Evolutionary conservation across 2,888 invertebrate genomes (phyloP).

Genomic region (Leptura quadrifasciata): DNA sequence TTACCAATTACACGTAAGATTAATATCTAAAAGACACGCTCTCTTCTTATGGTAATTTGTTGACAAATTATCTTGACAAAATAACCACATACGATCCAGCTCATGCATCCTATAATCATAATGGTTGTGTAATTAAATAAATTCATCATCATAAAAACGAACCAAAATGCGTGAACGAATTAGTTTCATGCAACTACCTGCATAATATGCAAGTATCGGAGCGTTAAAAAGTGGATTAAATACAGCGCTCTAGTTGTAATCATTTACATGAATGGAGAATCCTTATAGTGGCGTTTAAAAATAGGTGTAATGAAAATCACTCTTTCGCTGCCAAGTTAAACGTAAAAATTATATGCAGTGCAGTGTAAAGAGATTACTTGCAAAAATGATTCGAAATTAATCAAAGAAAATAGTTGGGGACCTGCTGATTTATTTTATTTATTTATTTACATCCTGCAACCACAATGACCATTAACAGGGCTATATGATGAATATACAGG

Average conservation of each 20-base stretch:
- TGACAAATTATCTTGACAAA: neutral
- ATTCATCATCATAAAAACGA: neutral
- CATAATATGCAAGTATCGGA: slow-evolving; percentile 21
- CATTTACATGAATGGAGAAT: slow-evolving; percentile 20
- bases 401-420: no score
- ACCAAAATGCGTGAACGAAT: slow-evolving; percentile 7
- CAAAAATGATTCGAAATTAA: neutral
- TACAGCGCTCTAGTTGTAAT: slow-evolving; percentile 18
- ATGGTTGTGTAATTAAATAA: neutral
- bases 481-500: no score
- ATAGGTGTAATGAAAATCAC: slow-evolving; percentile 1
- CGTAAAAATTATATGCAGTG: neutral
- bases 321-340: neutral
- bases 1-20: neutral
- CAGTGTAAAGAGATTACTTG: neutral
- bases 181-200: slow-evolving; percentile 18
- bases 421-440: no score
- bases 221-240: slow-evolving; percentile 20
- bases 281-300: slow-evolving; percentile 16
- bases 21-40: neutral
- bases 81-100: neutral
- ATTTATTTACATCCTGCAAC: no score
- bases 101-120: neutral
- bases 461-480: no score
- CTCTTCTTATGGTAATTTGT: neutral